Evolutionary conservation across 2,797 vertebrate species (phyloP).

Genomic region (Pseudopleuronectes americanus): DNA sequence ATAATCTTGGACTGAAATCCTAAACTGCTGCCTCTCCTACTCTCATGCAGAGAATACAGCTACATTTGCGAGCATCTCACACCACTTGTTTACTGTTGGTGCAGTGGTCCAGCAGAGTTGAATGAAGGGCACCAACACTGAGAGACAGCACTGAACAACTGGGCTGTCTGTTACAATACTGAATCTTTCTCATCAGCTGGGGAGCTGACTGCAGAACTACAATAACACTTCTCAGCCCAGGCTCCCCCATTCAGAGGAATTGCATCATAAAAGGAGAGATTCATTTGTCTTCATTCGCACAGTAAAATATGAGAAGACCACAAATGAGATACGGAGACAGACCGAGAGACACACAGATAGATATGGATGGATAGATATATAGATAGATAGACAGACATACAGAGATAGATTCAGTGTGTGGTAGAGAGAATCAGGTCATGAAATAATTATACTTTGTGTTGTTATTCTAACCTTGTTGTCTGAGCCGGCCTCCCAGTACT

Average conservation of each 20-base stretch:
- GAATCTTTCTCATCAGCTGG: constrained; percentile 47
- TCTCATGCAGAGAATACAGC: constrained; percentile 1
- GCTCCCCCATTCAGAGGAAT: constrained; percentile 41
- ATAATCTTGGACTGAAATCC: constrained; percentile 2
- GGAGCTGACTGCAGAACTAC: constrained; percentile 54
- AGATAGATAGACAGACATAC: background rate
- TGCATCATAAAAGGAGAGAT: constrained; percentile 57
- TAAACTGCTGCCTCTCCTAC: constrained; percentile 2
- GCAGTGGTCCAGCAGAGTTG: constrained; percentile 39
- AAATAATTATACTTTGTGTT: constrained; percentile 22
- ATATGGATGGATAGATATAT: background rate
- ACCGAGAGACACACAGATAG: constrained; percentile 2
- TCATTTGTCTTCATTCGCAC: constrained; percentile 32
- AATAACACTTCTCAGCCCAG: constrained; percentile 36
- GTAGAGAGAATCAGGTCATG: constrained; percentile 18
- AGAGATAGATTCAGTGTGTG: background rate
- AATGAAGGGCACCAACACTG: constrained; percentile 29
- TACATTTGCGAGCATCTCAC: constrained; percentile 21
- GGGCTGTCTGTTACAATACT: constrained; percentile 41
- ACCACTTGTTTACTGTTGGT: constrained; percentile 38
- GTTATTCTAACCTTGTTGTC: constrained; percentile 86
- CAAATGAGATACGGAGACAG: constrained; percentile 2
- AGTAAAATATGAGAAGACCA: constrained; percentile 23
- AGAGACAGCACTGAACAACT: constrained; percentile 25
- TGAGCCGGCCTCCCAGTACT: constrained; percentile 89